Percentiles rank a stretch among this genome's conserved stretches.
Conservation (phyloP, 2,113 vertebrate species). For the Neolamprologus modestus region DNA sequence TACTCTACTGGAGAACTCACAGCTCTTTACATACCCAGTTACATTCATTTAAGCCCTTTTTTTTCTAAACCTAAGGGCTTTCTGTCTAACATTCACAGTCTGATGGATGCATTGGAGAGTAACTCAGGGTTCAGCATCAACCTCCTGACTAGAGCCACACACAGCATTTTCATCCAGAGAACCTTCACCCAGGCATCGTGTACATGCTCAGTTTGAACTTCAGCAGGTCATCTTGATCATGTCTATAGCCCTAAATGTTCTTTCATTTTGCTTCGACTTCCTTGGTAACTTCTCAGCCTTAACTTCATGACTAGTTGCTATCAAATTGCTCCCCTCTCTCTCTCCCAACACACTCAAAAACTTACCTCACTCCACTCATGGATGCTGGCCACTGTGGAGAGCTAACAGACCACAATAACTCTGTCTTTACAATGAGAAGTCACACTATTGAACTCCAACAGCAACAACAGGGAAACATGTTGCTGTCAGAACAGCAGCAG, state of each 20-base stretch:
- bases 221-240: background rate
- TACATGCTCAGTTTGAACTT: background rate
- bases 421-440: background rate
- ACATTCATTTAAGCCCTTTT: background rate
- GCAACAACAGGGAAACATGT: background rate
- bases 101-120: background rate
- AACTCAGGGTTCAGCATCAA: background rate
- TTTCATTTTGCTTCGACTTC: background rate
- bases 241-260: background rate
- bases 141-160: background rate
- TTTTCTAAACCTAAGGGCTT: background rate
- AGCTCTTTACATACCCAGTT: background rate
- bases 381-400: background rate
- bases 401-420: background rate
- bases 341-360: background rate
- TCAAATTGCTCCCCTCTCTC: background rate
- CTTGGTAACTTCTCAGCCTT: background rate
- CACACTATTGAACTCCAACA: background rate
- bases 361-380: background rate
- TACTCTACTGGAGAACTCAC: background rate
- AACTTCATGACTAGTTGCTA: background rate
- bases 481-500: background rate
- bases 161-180: background rate
- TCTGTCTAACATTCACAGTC: background rate
- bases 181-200: background rate